Percentiles rank a stretch among this genome's conserved stretches.
Evolutionary conservation across 2,888 invertebrate species (phyloP).

Genomic region (Portevinia maculata): DNA sequence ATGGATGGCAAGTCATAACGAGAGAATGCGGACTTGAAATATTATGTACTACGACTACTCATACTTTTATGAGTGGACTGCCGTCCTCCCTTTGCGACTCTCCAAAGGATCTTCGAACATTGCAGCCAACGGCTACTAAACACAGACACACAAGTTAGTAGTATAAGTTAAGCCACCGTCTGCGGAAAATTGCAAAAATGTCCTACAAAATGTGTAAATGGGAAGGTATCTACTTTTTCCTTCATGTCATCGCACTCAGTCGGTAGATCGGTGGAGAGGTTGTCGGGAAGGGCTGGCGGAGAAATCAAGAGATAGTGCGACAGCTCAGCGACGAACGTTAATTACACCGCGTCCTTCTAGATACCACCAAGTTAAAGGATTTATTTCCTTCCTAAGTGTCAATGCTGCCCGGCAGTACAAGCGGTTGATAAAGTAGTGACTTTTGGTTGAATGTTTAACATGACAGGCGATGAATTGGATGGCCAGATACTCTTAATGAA

Average conservation of each 20-base stretch:
- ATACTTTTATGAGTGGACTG: conserved; percentile 51
- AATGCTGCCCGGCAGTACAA: conserved; percentile 13
- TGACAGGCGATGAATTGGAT: conserved; percentile 49
- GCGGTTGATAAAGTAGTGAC: conserved; percentile 39
- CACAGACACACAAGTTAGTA: conserved; percentile 1
- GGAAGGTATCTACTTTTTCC: conserved; percentile 44
- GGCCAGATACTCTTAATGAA: conserved; percentile 27
- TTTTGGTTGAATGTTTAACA: conserved; percentile 52
- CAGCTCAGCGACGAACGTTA: conserved; percentile 52
- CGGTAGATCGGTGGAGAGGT: too few species aligned
- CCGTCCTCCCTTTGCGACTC: conserved; percentile 20
- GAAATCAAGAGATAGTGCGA: conserved; percentile 22
- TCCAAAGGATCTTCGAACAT: conserved; percentile 47
- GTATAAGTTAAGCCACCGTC: conserved; percentile 41
- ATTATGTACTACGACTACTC: conserved; percentile 53
- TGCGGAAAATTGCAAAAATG: conserved; percentile 65
- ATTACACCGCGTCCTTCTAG: conserved; percentile 47
- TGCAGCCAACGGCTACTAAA: conserved; percentile 42
- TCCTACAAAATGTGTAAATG: conserved; percentile 9
- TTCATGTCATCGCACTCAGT: conserved; percentile 37
- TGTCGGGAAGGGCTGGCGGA: background rate
- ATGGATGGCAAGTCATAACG: conserved; percentile 58
- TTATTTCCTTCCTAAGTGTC: conserved; percentile 61
- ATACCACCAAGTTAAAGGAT: conserved; percentile 49
- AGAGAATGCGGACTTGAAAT: conserved; percentile 58